phyloP scores from a whole-genome alignment of 2,888 invertebrate genomes.

The Pasiphila rectangulata region DNA sequence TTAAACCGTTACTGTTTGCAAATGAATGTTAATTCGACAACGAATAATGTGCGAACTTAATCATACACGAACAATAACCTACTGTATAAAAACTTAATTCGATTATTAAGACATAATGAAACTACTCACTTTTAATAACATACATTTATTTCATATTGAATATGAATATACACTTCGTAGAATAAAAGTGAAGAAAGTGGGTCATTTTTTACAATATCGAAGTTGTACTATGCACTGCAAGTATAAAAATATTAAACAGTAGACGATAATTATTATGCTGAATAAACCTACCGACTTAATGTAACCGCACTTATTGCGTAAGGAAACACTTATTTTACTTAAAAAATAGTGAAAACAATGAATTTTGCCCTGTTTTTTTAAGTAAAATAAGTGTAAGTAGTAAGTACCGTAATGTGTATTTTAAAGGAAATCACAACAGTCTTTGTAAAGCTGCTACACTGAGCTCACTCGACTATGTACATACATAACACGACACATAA shows the following conservation, averaged over 20 bases:
- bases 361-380: too few relatives aligned
- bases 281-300: constrained; percentile 18
- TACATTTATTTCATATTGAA: constrained; percentile 63
- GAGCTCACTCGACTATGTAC: constrained; percentile 26
- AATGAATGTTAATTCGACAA: constrained; percentile 68
- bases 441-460: constrained; percentile 50
- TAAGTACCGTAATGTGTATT: constrained; percentile 42
- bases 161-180: constrained; percentile 51
- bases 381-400: neutral
- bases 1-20: constrained; percentile 52
- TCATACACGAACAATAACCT: constrained; percentile 55
- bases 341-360: too few relatives aligned
- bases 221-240: constrained; percentile 39
- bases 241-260: constrained; percentile 49
- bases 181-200: constrained; percentile 55
- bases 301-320: too few relatives aligned
- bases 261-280: constrained; percentile 31
- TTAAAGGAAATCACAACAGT: constrained; percentile 59
- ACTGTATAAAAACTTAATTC: constrained; percentile 50
- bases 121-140: constrained; percentile 53
- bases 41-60: constrained; percentile 61
- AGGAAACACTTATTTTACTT: too few relatives aligned
- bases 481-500: constrained; percentile 36
- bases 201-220: constrained; percentile 45
- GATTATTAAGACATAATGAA: constrained; percentile 43